Evolutionary conservation across 2,888 invertebrate species (phyloP), one percentile per base, ranked within the genome.

Genomic region (Pollenia angustigena): DNA sequence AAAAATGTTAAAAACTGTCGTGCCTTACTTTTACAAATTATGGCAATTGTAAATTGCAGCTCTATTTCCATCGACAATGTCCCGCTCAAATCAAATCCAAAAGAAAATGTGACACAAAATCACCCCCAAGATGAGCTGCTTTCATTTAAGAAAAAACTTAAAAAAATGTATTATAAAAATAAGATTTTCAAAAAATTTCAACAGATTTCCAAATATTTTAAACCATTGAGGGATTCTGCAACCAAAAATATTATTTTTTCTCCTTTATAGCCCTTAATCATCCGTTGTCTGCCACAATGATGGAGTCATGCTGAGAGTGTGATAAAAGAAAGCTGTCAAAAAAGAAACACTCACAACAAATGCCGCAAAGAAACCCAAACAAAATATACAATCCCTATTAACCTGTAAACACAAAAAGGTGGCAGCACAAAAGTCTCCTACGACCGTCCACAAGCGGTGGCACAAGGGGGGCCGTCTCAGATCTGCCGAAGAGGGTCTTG

Each of bases 311-410:
- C 87, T 90, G 87, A 92, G 89, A 12, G 92, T 90, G 85, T 90
- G 91, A 89, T 92, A 93, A 85, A 92, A 92, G 89, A 93, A 92
- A 54, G 92, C 91, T 32, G 92, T 92, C 68, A 92, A 87, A 62
- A 93, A 92, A 42, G 92, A 92, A 80, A 91, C 93, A 78, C 93
- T 92, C 56, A 92, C 90, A 85, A 93, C 90, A 82, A 92, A 92
- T 18, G 92, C 93, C 48, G 91, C 66, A 80, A 92, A 91, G 88
- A 92, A 92, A 68, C 91, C 91, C 79, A 93, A 88, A 81, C 93
- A 93, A 74, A 92, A 93, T 60, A 92, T 89, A 64, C 91, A 92
- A 87, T 93, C 93, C 89, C 90, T 93, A 90, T 93, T 93, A 86
- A 92, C 90, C 88, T 91, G 89, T 88, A 91, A 88, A 12, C 89